Percentiles rank a stretch among this genome's conserved stretches.
Evolutionary conservation across 2,113 vertebrate species (phyloP).

Genomic region (Oncorhynchus clarkii): DNA sequence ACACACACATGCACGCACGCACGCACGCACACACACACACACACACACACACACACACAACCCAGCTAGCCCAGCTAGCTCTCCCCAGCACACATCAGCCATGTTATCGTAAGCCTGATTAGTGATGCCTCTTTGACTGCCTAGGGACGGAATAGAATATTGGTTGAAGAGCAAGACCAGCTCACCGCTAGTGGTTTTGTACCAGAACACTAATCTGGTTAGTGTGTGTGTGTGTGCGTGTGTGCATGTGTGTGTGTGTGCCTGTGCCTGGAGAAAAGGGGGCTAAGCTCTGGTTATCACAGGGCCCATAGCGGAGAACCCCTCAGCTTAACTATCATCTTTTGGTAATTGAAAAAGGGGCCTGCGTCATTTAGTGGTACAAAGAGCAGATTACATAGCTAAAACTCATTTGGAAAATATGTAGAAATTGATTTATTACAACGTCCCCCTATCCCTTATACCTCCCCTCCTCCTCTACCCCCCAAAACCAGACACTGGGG

Average conservation of each 20-base stretch:
- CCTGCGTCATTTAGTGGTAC: slow-evolving; percentile 75
- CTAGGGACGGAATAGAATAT: slow-evolving; percentile 62
- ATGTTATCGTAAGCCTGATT: slow-evolving; percentile 74
- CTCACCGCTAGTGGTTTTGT: slow-evolving; percentile 74
- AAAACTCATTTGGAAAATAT: slow-evolving; percentile 81
- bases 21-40: slow-evolving; percentile 23
- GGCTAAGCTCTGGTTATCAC: slow-evolving; percentile 56
- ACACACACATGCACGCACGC: slow-evolving; percentile 7
- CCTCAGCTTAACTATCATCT: slow-evolving; percentile 78
- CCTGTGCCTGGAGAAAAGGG: slow-evolving; percentile 49
- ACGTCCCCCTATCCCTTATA: slow-evolving; percentile 43
- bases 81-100: slow-evolving; percentile 61
- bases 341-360: slow-evolving; percentile 79
- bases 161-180: slow-evolving; percentile 79
- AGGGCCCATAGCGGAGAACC: slow-evolving; percentile 64
- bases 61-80: slow-evolving; percentile 1
- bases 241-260: slow-evolving; percentile 46
- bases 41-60: slow-evolving; percentile 25
- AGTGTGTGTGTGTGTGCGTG: slow-evolving; percentile 83
- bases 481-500: slow-evolving; percentile 56
- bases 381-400: slow-evolving; percentile 82
- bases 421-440: slow-evolving; percentile 69
- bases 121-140: slow-evolving; percentile 71
- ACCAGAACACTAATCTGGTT: slow-evolving; percentile 94
- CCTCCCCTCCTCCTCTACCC: slow-evolving; percentile 54